Percentiles rank a stretch among this genome's conserved stretches.
Conservation (phyloP, 2,113 vertebrate species). For the Cochlearius cochlearius region DNA sequence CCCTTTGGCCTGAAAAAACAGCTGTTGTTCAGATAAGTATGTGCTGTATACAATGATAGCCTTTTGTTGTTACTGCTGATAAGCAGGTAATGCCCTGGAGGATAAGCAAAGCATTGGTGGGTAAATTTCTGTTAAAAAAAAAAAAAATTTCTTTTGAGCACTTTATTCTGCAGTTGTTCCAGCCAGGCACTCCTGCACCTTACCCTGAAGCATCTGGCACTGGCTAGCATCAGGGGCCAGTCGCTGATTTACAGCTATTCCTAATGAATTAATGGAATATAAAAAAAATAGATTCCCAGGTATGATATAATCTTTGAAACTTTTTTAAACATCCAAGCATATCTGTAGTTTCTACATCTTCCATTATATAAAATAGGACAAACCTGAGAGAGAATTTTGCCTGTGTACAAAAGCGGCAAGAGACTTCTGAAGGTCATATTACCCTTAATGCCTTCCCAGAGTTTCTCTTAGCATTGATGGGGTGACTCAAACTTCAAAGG, state of each 20-base stretch:
- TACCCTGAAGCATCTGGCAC: background rate
- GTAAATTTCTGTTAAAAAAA: background rate
- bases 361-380: background rate
- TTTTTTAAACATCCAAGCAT: background rate
- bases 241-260: background rate
- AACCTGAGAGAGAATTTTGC: background rate
- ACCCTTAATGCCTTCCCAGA: background rate
- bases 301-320: background rate
- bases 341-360: background rate
- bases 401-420: background rate
- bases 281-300: background rate
- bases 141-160: background rate
- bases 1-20: background rate
- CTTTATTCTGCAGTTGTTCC: background rate
- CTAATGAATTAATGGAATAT: background rate
- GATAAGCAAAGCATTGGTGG: background rate
- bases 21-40: conserved; percentile 10
- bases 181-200: background rate
- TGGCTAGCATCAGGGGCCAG: background rate
- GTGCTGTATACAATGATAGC: background rate
- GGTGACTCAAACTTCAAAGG: background rate
- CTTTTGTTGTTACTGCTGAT: conserved; percentile 14
- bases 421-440: background rate
- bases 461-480: background rate
- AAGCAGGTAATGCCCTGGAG: background rate